Base-by-base conservation (phyloP, 2,797 vertebrate genomes). In the Peromyscus nudipes region DNA sequence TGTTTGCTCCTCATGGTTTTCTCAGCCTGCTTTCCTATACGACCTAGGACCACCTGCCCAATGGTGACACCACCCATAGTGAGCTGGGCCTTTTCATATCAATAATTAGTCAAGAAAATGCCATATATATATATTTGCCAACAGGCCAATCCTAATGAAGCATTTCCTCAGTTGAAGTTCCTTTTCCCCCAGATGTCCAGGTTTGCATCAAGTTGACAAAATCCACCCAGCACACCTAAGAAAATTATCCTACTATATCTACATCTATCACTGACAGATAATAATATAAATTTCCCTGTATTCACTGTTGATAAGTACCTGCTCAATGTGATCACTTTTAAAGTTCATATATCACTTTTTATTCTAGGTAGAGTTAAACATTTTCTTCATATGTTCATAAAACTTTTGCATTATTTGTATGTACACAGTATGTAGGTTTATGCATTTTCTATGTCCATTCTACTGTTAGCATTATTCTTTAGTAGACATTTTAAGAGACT, bases 371-470 rank as follows among this genome's bases (percentile, higher is more conserved):
- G 85, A 95, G 52, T 69, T 75, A 86, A 94, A 67, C 29, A 49
- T 55, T 93, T 92, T 93, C 52, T 80, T 92, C 43, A 46, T 82
- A 67, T 31, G 21, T 71, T 94, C 77, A 17, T 55, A 81, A 92
- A 90, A 83, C 5, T 12, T 69, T 92, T 92, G 19, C 23, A 81
- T 85, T 71, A 43, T 89, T 57, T 60, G 55, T 69, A 82, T 21
- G 7, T 76, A 75, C 46, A 91, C 21, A 64, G 25, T 19, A 31
- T 73, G 37, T 37, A 90, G 29, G 55, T 37, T 92, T 71, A 3
- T 64, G 11, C 40, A 71, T 65, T 71, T 64, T 95, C 57, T 90
- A 40, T 65, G 31, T 49, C 49, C 67, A 23, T 75, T 49, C 80
- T 76, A 55, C 31, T 46, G 7, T 43, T 87, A 29, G 11, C 69